phyloP scores from a whole-genome alignment of 2,888 invertebrate genomes.

The Pocota personata region DNA sequence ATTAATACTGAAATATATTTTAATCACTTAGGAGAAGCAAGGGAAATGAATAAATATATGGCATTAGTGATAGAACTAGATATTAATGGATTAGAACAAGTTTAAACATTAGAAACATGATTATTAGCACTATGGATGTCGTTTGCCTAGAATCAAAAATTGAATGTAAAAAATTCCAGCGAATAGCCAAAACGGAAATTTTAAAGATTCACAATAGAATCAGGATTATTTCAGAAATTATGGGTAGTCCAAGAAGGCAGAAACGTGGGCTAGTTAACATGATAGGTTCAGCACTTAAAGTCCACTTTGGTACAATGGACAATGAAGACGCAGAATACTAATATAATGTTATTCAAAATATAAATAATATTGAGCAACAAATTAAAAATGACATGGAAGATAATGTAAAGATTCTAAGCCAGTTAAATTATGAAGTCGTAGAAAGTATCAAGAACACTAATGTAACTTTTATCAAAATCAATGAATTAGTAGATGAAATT shows the following conservation, averaged over 20 bases:
- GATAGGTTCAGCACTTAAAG: background rate
- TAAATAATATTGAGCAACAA: background rate
- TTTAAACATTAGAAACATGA: background rate
- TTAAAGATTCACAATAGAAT: background rate
- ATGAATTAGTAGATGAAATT: too few relatives aligned
- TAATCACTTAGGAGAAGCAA: background rate
- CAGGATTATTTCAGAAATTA: background rate
- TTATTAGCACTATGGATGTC: slow-evolving; percentile 1
- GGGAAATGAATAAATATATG: background rate
- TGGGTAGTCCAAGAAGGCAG: background rate
- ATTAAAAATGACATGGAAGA: slow-evolving; percentile 4
- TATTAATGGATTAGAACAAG: slow-evolving; percentile 1
- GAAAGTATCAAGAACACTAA: too few relatives aligned
- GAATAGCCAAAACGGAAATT: background rate
- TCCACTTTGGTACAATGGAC: background rate
- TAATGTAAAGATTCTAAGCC: slow-evolving; percentile 4
- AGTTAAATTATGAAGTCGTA: background rate
- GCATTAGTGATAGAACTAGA: background rate
- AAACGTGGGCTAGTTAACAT: background rate
- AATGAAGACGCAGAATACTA: too few relatives aligned
- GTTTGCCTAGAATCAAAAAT: too few relatives aligned
- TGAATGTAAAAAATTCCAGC: slow-evolving; percentile 16
- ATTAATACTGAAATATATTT: too few relatives aligned
- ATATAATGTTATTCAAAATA: background rate
- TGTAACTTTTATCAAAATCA: too few relatives aligned